Conservation (phyloP, 2,888 invertebrate genomes). For the Drosophila subquinaria region DNA sequence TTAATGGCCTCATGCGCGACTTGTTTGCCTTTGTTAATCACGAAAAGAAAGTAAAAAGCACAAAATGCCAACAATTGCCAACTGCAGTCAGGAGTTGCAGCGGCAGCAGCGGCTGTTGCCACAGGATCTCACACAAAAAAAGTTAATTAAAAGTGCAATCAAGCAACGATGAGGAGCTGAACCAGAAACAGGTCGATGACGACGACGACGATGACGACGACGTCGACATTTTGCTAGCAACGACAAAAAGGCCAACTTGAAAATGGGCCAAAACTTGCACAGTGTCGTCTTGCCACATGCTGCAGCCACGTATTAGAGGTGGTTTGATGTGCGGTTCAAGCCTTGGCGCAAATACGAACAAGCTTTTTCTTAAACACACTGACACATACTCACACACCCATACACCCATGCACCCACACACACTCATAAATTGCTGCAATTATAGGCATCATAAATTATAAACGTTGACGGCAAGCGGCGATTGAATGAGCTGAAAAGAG, state of each 20-base stretch:
- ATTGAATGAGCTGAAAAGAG: slow-evolving; percentile 18
- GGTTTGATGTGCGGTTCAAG: slow-evolving; percentile 54
- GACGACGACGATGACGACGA: slow-evolving; percentile 25
- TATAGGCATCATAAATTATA: slow-evolving; percentile 80
- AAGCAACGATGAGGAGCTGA: slow-evolving; percentile 58
- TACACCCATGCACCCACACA: slow-evolving; percentile 22
- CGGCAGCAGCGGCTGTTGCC: slow-evolving; percentile 19
- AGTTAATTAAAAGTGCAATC: slow-evolving; percentile 82
- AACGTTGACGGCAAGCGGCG: slow-evolving; percentile 45
- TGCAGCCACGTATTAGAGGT: slow-evolving; percentile 35
- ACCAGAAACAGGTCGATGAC: slow-evolving; percentile 21
- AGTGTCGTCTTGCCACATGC: slow-evolving; percentile 7
- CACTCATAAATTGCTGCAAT: slow-evolving; percentile 74
- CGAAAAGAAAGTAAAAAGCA: slow-evolving; percentile 53
- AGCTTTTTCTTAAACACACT: slow-evolving; percentile 17
- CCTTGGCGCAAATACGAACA: slow-evolving; percentile 54
- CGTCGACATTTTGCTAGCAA: slow-evolving; percentile 66
- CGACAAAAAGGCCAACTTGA: slow-evolving; percentile 54
- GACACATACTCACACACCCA: slow-evolving; percentile 14
- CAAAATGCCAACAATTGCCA: slow-evolving; percentile 68
- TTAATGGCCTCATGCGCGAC: slow-evolving; percentile 66
- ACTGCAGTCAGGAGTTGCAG: slow-evolving; percentile 26
- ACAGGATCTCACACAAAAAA: slow-evolving; percentile 63
- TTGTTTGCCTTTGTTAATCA: slow-evolving; percentile 74
- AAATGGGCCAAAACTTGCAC: slow-evolving; percentile 38